Percentiles rank a stretch among this genome's conserved stretches.
These are phyloP conservation scores for Chelon labrosus DNA, from an alignment of 2,797 vertebrate species.

Conservation along the genomic window DNA sequence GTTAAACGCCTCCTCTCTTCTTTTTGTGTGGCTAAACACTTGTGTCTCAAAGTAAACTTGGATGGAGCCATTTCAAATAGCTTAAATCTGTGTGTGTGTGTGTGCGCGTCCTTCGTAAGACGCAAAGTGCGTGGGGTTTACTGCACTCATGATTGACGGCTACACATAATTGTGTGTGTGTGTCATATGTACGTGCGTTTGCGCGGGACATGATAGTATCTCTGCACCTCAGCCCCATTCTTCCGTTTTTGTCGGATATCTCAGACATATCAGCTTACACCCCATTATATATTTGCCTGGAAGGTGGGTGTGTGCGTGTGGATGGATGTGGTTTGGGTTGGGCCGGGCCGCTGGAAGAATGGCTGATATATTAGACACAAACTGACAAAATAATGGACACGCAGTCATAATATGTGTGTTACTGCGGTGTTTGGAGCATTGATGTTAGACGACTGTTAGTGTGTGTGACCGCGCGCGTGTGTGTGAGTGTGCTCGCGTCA, in stretches of 20 bases:
- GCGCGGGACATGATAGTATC: conserved; percentile 40
- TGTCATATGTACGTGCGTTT: conserved; percentile 15
- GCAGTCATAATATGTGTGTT: conserved; percentile 25
- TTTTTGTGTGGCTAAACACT: conserved; percentile 57
- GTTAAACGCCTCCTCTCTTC: conserved; percentile 7
- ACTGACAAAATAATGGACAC: conserved; percentile 36
- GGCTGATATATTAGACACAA: conserved; percentile 41
- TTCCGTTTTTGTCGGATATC: conserved; percentile 68
- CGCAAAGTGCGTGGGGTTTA: conserved; percentile 5
- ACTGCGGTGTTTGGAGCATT: conserved; percentile 16
- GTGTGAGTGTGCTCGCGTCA: conserved; percentile 25
- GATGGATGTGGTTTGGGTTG: conserved; percentile 35
- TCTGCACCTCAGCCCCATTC: conserved; percentile 35
- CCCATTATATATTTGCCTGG: conserved; percentile 69
- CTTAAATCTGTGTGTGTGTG: conserved; percentile 9
- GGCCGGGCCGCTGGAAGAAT: conserved; percentile 32
- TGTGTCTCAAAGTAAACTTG: conserved; percentile 57
- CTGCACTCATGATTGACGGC: conserved; percentile 15
- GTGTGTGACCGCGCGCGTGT: conserved; percentile 11
- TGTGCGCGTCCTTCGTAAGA: conserved; percentile 5
- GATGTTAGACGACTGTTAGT: conserved; percentile 8
- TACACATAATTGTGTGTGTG: conserved; percentile 1
- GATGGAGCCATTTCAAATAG: conserved; percentile 35
- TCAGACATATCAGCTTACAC: conserved; percentile 76
- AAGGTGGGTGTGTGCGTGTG: conserved; percentile 47